Base-by-base conservation (phyloP, 2,888 invertebrate genomes). In the Netelia fuscicornis region DNA sequence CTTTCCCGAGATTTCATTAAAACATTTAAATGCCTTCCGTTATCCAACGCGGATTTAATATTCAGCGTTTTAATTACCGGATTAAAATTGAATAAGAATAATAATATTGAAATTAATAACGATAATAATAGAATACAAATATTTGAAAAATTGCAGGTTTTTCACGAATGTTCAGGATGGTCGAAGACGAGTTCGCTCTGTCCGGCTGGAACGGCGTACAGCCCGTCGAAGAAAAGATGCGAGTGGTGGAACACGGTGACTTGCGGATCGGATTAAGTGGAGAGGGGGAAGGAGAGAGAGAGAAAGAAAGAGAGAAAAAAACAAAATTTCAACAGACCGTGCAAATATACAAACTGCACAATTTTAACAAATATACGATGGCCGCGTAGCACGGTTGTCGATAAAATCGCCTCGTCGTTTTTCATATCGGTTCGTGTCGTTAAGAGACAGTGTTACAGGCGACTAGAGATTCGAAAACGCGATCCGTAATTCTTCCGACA, bases 231-330 rank as follows among this genome's bases (percentile, higher is more conserved):
- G 92, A 97, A 97, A 90, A 96, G 97, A 3, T 98, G 98, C 90
- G 98, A 98, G 93, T 97, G 97, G 97, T 97, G 97, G 97, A 97
- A 97, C 94, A 97, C 97, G 91, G 97, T 97, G 0, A 96, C 97
- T 91, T 97, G 97, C 90, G 95, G 95, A 2, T 78, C 44, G 44
- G 44, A 25, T 11, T 65, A 77, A 70, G 48, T 2, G 10, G 42
- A 65, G 77, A 20, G 17, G 2, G 10, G 20, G 20, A 67, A 68
- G 42, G 17, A 30, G 42, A 11, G 20, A 65, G n/a, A 42, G 58
- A 20, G 3, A 9, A 2, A 37, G 8, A 37, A 2, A 37, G 37
- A 37, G 37, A 37, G 0, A 37, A 37, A 6, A 37, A 6, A 37
- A 37, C 37, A 37, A 37, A 6, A 6, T 37, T 37, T 37, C 37